Evolutionary conservation across 1,140 invertebrate genomes (phyloP).

Genomic region (Paraescarpia echinospica): DNA sequence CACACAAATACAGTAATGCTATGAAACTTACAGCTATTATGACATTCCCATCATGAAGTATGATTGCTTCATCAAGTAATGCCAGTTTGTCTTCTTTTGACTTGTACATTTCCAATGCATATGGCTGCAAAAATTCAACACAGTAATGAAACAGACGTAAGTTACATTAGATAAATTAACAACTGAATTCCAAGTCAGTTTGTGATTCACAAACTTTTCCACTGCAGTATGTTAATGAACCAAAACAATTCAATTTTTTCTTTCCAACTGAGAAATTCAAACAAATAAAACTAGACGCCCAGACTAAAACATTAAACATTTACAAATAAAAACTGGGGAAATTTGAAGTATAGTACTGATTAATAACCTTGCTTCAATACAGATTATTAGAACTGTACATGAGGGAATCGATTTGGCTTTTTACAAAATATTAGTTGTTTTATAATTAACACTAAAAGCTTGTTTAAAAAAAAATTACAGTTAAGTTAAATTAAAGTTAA

Average conservation of each 20-base stretch:
- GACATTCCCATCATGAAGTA: conserved; percentile 53
- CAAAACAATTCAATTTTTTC: too few species aligned
- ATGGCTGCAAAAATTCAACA: conserved; percentile 42
- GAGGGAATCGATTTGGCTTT: not conserved
- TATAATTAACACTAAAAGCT: not conserved
- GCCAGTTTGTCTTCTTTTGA: conserved; percentile 52
- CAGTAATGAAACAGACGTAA: conserved; percentile 4
- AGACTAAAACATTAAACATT: too few species aligned
- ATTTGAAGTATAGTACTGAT: too few species aligned
- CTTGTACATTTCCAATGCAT: conserved; percentile 52
- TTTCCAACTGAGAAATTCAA: too few species aligned
- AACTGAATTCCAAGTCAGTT: not conserved
- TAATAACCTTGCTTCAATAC: not conserved
- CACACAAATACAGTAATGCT: not conserved
- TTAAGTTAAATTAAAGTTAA: too few species aligned
- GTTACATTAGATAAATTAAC: not conserved
- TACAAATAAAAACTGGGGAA: too few species aligned
- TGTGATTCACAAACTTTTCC: not conserved
- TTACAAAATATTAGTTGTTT: not conserved
- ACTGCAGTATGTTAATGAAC: not conserved
- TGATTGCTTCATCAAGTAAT: conserved; percentile 52
- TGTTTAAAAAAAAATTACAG: not conserved
- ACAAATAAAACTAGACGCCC: too few species aligned
- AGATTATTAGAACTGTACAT: not conserved
- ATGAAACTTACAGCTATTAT: conserved; percentile 51